These are phyloP conservation scores for Sabatieria punctata DNA, from an alignment of 2,888 invertebrate genomes.

Conservation along the genomic window DNA sequence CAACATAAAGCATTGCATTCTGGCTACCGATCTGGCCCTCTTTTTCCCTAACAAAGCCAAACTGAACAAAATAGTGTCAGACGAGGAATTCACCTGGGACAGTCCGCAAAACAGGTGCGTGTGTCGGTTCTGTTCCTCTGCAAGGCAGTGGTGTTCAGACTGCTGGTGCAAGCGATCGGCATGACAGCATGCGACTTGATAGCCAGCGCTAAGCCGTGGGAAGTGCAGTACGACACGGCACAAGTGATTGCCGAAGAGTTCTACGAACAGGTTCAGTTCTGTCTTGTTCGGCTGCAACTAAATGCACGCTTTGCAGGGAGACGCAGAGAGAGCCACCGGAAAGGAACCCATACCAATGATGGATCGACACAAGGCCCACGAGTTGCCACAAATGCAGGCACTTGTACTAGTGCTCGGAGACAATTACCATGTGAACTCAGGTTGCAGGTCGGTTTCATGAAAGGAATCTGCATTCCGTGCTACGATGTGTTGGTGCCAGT, in stretches of 20 bases:
- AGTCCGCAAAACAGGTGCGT: constrained; percentile 46
- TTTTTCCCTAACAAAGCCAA: constrained; percentile 59
- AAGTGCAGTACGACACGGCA: constrained; percentile 59
- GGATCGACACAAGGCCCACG: constrained; percentile 53
- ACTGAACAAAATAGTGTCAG: constrained; percentile 41
- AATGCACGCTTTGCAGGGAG: constrained; percentile 37
- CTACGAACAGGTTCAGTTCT: constrained; percentile 46
- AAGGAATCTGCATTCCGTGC: constrained; percentile 62
- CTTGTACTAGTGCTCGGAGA: too few species aligned
- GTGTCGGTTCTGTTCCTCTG: neutral
- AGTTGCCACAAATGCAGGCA: constrained; percentile 58
- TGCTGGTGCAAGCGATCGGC: constrained; percentile 52
- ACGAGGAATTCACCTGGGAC: constrained; percentile 47
- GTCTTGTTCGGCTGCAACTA: neutral
- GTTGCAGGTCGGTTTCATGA: constrained; percentile 54
- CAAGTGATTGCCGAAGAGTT: constrained; percentile 64
- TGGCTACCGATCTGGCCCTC: constrained; percentile 63
- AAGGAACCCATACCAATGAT: constrained; percentile 60
- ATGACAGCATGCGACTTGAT: constrained; percentile 71
- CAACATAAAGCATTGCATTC: constrained; percentile 58
- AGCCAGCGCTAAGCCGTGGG: constrained; percentile 67
- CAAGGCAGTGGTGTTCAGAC: constrained; percentile 34
- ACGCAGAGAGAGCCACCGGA: constrained; percentile 51
- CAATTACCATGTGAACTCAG: too few species aligned
- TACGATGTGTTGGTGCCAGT: constrained; percentile 50